Conservation (phyloP, 2,888 invertebrate genomes). For the Ophion costatus region DNA sequence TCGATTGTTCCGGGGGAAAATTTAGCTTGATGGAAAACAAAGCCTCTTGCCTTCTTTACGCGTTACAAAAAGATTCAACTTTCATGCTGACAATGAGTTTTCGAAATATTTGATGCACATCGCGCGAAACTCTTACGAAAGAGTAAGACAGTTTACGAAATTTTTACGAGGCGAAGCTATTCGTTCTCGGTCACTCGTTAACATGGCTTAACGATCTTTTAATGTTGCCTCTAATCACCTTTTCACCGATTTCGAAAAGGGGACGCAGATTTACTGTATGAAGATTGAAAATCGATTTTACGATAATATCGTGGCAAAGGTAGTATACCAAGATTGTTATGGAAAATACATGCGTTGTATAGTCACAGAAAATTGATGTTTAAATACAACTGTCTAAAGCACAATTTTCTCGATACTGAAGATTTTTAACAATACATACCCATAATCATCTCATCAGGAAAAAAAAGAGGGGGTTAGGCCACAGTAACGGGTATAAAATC, state of each 20-base stretch:
- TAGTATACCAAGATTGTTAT: too few species aligned
- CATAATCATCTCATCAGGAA: too few species aligned
- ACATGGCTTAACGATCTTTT: slow-evolving; percentile 52
- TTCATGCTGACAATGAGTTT: neutral
- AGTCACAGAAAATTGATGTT: too few species aligned
- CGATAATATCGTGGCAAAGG: too few species aligned
- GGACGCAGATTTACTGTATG: neutral
- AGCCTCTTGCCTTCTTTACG: neutral
- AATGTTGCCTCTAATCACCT: slow-evolving; percentile 43
- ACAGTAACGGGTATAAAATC: too few species aligned
- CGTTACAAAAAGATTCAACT: neutral
- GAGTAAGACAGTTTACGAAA: neutral
- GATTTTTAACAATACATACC: too few species aligned
- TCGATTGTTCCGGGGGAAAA: neutral
- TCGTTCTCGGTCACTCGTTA: neutral
- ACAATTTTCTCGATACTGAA: too few species aligned
- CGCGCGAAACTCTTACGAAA: slow-evolving; percentile 11
- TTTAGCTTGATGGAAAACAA: neutral
- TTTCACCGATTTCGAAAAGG: slow-evolving; percentile 37
- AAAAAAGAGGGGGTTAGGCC: too few species aligned
- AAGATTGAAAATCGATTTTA: neutral
- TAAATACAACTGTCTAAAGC: too few species aligned
- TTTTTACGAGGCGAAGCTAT: neutral
- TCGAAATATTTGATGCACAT: slow-evolving; percentile 7
- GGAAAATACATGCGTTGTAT: too few species aligned